These are phyloP conservation scores for Siniperca obscura DNA, from an alignment of 2,797 vertebrate species.

Conservation along the genomic window DNA sequence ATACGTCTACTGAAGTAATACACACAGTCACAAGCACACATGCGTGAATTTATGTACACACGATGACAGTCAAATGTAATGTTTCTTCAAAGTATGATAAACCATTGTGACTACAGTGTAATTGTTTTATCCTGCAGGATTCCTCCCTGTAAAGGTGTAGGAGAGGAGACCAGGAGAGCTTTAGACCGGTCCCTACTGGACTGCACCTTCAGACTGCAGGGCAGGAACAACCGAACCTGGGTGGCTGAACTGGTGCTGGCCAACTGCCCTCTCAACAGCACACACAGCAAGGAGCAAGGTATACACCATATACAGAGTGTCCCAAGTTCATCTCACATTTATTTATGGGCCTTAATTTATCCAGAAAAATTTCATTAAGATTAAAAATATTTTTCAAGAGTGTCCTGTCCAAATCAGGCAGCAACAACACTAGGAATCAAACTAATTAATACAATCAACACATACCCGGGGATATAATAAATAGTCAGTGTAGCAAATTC, in stretches of 20 bases:
- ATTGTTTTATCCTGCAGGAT: slow-evolving; percentile 82
- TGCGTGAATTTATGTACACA: not conserved
- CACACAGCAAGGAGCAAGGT: slow-evolving; percentile 97
- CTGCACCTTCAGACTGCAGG: slow-evolving; percentile 98
- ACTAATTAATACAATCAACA: not conserved
- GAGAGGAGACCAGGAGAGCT: slow-evolving; percentile 93
- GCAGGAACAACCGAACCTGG: slow-evolving; percentile 98
- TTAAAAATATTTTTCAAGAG: not conserved
- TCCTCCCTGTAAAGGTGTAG: slow-evolving; percentile 93
- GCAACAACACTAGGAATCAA: not conserved
- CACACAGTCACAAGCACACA: not conserved
- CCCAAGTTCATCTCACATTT: not conserved
- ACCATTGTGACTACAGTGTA: not conserved
- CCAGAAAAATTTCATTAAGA: not conserved
- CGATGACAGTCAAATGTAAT: not conserved
- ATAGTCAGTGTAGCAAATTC: not conserved
- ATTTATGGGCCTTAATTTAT: not conserved
- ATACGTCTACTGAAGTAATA: slow-evolving; percentile 95
- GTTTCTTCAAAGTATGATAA: not conserved
- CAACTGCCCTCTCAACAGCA: slow-evolving; percentile 95
- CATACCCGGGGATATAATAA: not conserved
- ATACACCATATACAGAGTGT: not conserved
- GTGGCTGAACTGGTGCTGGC: slow-evolving; percentile 97
- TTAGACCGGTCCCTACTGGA: slow-evolving; percentile 95
- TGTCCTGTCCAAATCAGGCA: not conserved